Evolutionary conservation across 2,888 invertebrate genomes (phyloP).

Genomic region (Hypolimnas misippus): DNA sequence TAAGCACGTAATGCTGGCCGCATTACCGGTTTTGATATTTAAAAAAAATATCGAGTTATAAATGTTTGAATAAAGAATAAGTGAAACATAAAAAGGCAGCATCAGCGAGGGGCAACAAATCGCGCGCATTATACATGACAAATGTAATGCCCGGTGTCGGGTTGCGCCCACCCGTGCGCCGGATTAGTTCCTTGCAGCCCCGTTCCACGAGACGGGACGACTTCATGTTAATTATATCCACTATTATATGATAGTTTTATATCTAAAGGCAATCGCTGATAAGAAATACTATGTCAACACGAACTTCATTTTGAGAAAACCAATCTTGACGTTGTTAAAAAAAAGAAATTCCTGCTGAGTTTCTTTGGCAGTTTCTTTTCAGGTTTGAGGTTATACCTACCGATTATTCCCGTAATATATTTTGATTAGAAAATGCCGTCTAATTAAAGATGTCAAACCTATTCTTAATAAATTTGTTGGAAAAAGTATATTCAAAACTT

Average conservation of each 20-base stretch:
- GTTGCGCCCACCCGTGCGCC: conserved; percentile 64
- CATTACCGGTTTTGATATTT: conserved; percentile 66
- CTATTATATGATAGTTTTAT: neutral
- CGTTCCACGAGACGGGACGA: conserved; percentile 22
- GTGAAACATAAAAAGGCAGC: conserved; percentile 72
- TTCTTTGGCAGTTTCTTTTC: no score
- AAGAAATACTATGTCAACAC: no score
- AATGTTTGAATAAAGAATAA: conserved; percentile 79
- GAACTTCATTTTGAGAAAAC: no score
- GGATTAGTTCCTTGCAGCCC: conserved; percentile 65
- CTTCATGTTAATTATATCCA: neutral
- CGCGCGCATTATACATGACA: conserved; percentile 84
- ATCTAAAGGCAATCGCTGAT: neutral
- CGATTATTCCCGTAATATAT: no score
- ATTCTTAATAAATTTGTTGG: no score
- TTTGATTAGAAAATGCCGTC: no score
- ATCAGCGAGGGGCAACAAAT: conserved; percentile 70
- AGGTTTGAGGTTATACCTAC: no score
- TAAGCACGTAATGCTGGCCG: conserved; percentile 18
- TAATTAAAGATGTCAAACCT: no score
- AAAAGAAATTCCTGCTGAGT: no score
- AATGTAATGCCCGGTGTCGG: conserved; percentile 80
- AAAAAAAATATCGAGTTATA: conserved; percentile 63
- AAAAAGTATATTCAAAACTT: no score
- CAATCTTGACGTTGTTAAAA: no score